Base-by-base conservation (phyloP, 1,140 invertebrate species). In the Trichonephila clavata region DNA sequence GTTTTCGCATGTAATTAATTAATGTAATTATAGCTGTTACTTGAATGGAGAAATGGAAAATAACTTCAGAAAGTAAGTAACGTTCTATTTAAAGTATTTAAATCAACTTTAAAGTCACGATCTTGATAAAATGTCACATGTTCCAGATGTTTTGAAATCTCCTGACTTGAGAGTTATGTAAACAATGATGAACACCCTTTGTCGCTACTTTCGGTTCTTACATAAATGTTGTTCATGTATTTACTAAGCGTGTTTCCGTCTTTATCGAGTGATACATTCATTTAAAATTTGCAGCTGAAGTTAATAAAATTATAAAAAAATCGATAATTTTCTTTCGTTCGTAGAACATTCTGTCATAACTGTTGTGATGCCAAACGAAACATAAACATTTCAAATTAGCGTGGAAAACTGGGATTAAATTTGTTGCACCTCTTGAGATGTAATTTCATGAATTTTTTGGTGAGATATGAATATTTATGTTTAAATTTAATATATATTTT, bases 71-170 rank as follows among this genome's bases (percentile, higher is more conserved):
- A 93, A 81, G 92, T 93, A 80, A 93, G 92, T 93, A 61, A 6
- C 39, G 65, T 21, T 24, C 27, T 59, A 10, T 60, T 57, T 14
- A 18, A 10, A 16, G 60, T 24, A 63, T 77, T 24, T 63, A 43
- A n/a, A 16, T n/a, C 24, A 92, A 43, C 16, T 27, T 57, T n/a
- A 80, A 80, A 24, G 27, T 61, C 10, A 63, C 0, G 32, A 68
- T 81, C 50, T 87, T 88, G 92, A 88, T 93, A 87, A 87, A 80
- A 81, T 86, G 92, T 93, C 92, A 93, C 92, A 93, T 93, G 92
- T 71, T 87, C 63, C 71, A 88, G 92, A 93, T 93, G 92, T 88
- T 68, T 87, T 88, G 71, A 57, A 84, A 92, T 81, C 59, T 84
- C n/a, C 60, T 84, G 21, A 63, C 60, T 63, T 65, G 32, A 39